Evolutionary conservation across 2,797 vertebrate species (phyloP).

Genomic region (Spinus pinus): DNA sequence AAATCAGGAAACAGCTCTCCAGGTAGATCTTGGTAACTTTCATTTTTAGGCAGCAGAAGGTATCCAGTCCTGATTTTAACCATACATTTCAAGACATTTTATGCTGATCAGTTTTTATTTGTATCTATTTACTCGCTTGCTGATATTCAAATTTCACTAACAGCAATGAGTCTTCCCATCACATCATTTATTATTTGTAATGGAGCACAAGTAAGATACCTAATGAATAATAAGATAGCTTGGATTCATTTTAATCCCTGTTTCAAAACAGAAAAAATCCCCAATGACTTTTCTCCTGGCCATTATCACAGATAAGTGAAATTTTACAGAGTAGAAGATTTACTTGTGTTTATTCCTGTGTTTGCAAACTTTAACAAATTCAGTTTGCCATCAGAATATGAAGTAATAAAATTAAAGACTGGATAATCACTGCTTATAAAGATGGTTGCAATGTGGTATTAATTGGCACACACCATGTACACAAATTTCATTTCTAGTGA

Average conservation of each 20-base stretch:
- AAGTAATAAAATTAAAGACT: constrained; percentile 12
- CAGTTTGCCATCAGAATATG: neutral
- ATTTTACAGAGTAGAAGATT: neutral
- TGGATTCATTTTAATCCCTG: neutral
- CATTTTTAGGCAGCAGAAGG: neutral
- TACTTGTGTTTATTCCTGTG: neutral
- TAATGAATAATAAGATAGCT: neutral
- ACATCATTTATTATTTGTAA: neutral
- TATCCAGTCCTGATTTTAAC: neutral
- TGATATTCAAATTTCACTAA: constrained; percentile 20
- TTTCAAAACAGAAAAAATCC: constrained; percentile 10
- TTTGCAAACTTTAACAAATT: constrained; percentile 4
- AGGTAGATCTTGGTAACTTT: neutral
- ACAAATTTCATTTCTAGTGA: neutral
- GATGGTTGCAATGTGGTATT: neutral
- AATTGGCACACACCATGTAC: neutral
- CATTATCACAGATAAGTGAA: neutral
- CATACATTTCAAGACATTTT: neutral
- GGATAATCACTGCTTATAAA: neutral
- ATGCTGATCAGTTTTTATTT: neutral
- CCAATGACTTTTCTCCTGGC: neutral
- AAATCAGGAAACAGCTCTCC: neutral
- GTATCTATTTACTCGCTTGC: neutral
- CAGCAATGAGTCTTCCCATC: neutral
- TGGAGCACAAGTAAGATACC: neutral